Percentiles rank a stretch among this genome's conserved stretches.
Conservation (phyloP, 2,888 invertebrate genomes). For the Spodoptera littoralis region DNA sequence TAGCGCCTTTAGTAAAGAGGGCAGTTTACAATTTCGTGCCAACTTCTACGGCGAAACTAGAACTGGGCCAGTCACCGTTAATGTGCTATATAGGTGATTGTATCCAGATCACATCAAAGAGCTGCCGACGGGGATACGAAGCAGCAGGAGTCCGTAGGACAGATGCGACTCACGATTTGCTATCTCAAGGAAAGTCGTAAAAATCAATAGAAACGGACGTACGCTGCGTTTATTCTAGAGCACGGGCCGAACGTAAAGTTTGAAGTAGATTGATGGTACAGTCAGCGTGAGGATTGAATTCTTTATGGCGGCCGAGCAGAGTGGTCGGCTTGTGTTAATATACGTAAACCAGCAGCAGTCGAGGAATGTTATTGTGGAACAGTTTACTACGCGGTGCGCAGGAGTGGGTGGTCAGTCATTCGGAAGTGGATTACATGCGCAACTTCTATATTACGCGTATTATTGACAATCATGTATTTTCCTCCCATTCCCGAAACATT, state of each 20-base stretch:
- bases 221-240: conserved; percentile 29
- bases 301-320: conserved; percentile 33
- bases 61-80: conserved; percentile 85
- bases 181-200: conserved; percentile 52
- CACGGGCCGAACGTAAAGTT: conserved; percentile 17
- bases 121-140: conserved; percentile 68
- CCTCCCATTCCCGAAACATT: conserved; percentile 19
- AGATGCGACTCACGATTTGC: conserved; percentile 59
- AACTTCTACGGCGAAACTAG: conserved; percentile 82
- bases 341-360: conserved; percentile 46
- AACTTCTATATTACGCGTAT: conserved; percentile 59
- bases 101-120: conserved; percentile 87
- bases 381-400: conserved; percentile 73
- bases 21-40: conserved; percentile 88
- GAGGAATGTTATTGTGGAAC: conserved; percentile 69
- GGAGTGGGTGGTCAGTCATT: conserved; percentile 49
- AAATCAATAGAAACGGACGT: conserved; percentile 46
- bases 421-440: conserved; percentile 70
- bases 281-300: conserved; percentile 31
- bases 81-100: conserved; percentile 82
- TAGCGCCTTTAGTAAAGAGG: conserved; percentile 83
- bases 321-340: conserved; percentile 39
- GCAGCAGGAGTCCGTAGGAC: conserved; percentile 66
- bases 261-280: conserved; percentile 34
- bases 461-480: conserved; percentile 45